Percentiles rank a stretch among this genome's conserved stretches.
phyloP scores from a whole-genome alignment of 2,888 invertebrate species.

The Azorinus chamasolen region DNA sequence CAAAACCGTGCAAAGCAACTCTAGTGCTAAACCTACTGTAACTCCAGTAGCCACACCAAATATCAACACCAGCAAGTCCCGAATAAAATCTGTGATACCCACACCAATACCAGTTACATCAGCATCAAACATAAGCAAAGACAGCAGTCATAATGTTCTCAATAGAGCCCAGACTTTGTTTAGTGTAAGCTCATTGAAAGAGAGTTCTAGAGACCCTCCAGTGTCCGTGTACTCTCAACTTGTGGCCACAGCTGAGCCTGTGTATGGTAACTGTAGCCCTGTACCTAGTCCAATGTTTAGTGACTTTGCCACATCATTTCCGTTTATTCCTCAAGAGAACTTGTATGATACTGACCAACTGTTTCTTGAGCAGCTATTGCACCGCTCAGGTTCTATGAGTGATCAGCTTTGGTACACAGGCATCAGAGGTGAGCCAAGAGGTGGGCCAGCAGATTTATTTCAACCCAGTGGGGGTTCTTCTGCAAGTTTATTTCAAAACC shows the following conservation, averaged over 20 bases:
- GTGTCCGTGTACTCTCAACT: neutral
- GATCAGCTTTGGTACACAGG: conserved; percentile 14
- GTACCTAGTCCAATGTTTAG: conserved; percentile 42
- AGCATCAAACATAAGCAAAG: no score
- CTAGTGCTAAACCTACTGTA: no score
- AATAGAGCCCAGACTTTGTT: conserved; percentile 42
- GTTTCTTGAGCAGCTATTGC: conserved; percentile 27
- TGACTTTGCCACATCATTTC: conserved; percentile 32
- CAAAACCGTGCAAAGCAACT: no score
- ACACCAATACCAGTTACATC: no score
- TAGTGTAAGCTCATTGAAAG: conserved; percentile 33
- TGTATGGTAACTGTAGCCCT: conserved; percentile 29
- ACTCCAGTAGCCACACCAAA: no score
- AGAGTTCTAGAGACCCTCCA: conserved; percentile 1
- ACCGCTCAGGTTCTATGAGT: neutral
- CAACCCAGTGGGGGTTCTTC: no score
- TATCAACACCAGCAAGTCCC: no score
- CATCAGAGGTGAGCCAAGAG: conserved; percentile 3
- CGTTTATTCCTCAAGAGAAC: conserved; percentile 26
- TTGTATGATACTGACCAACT: conserved; percentile 38
- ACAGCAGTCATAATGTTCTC: conserved; percentile 18
- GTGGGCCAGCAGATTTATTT: conserved; percentile 15
- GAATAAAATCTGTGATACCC: no score
- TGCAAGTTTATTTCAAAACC: no score
- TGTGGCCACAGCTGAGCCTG: conserved; percentile 7